phyloP scores from a whole-genome alignment of 2,797 vertebrate species.

The Poliocrania exsul region DNA sequence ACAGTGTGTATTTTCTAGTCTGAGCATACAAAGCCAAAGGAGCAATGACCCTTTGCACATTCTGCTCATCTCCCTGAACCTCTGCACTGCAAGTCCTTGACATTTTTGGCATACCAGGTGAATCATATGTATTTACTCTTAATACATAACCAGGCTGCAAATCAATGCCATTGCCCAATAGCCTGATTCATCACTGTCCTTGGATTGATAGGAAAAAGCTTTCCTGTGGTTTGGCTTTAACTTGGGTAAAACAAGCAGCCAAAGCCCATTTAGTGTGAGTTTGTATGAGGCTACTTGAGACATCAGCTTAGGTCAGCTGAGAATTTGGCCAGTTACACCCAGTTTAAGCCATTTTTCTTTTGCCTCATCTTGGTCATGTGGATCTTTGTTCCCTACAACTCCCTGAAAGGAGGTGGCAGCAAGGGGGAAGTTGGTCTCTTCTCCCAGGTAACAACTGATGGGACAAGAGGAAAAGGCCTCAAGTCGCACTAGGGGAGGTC shows the following conservation, averaged over 20 bases:
- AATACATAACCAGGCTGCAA: conserved; percentile 50
- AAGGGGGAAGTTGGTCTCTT: neutral
- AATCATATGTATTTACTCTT: conserved; percentile 12
- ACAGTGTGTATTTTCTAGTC: neutral
- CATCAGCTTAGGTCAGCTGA: neutral
- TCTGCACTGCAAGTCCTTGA: conserved; percentile 28
- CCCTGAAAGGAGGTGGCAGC: neutral
- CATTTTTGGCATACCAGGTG: neutral
- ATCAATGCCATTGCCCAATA: conserved; percentile 2
- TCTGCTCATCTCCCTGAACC: neutral
- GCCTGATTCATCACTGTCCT: neutral
- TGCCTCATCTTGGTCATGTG: neutral
- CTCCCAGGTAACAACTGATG: neutral
- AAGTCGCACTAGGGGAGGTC: neutral
- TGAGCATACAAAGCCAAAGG: neutral
- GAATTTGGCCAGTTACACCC: neutral
- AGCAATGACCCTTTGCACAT: conserved; percentile 18
- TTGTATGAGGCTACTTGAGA: neutral
- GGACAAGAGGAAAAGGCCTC: neutral
- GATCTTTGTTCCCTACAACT: neutral
- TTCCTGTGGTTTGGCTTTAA: conserved; percentile 14
- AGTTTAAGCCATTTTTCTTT: neutral
- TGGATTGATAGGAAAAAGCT: neutral
- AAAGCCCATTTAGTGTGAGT: neutral
- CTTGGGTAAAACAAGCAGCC: neutral